Conservation (phyloP, 2,113 vertebrate genomes). For the Hemibagrus wyckioides region DNA sequence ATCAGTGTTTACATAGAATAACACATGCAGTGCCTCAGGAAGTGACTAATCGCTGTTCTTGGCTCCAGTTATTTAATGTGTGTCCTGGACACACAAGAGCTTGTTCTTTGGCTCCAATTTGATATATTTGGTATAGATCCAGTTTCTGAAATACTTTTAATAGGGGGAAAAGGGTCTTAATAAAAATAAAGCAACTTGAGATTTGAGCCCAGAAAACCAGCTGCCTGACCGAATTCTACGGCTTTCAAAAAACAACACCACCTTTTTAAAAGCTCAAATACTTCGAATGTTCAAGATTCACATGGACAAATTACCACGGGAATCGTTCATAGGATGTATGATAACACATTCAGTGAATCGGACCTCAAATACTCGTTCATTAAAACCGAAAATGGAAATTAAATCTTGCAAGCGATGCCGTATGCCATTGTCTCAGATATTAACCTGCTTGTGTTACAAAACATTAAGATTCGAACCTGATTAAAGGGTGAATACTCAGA, state of each 20-base stretch:
- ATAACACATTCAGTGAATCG: neutral
- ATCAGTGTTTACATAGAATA: conserved; percentile 4
- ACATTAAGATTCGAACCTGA: neutral
- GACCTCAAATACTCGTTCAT: neutral
- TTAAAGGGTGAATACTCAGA: neutral
- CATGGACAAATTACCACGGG: neutral
- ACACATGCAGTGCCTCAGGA: neutral
- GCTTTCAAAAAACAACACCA: neutral
- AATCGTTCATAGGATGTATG: neutral
- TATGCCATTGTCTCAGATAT: neutral
- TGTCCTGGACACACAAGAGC: neutral
- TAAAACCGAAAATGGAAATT: neutral
- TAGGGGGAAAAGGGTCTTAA: neutral
- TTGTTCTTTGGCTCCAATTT: conserved; percentile 25
- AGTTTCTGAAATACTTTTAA: neutral
- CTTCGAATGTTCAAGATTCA: neutral
- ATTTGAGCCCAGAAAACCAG: conserved; percentile 9
- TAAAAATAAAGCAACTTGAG: no score
- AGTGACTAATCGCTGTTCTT: conserved; percentile 18
- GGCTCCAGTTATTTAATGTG: neutral
- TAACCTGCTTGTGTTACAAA: neutral
- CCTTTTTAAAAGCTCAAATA: neutral
- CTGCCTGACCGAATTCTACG: neutral
- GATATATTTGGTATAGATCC: neutral
- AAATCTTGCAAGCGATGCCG: neutral